These are phyloP conservation scores for Tamandua tetradactyla DNA, from an alignment of 2,797 vertebrate species.

Conservation along the genomic window DNA sequence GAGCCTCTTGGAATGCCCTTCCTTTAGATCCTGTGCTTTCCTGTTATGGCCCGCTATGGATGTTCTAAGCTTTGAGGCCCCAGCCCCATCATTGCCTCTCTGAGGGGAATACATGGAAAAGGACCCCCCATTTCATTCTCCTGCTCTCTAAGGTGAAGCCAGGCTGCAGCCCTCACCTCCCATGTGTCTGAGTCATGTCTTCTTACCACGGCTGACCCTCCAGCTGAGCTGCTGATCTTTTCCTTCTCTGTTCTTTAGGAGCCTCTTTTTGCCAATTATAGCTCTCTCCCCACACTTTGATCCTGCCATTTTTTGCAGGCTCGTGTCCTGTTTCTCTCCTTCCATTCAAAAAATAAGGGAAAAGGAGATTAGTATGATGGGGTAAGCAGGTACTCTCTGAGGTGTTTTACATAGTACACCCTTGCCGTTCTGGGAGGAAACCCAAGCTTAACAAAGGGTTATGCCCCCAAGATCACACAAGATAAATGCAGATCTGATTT, in stretches of 20 bases:
- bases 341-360: not conserved
- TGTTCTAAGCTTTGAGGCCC: no score
- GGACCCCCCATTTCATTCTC: not conserved
- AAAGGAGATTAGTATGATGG: not conserved
- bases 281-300: not conserved
- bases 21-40: not conserved
- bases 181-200: not conserved
- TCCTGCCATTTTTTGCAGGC: not conserved
- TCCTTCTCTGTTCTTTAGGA: not conserved
- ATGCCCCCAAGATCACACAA: not conserved
- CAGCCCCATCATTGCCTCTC: not conserved
- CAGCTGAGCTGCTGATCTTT: not conserved
- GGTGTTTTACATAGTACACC: not conserved
- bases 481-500: not conserved
- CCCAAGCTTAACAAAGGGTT: not conserved
- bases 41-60: fast-evolving
- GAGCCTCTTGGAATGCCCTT: not conserved
- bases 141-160: not conserved
- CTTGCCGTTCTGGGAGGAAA: not conserved
- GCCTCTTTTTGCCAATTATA: not conserved
- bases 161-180: not conserved
- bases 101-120: not conserved
- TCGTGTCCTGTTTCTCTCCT: not conserved
- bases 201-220: no score
- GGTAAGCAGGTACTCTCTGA: not conserved